A percentile compares a stretch with the other conserved stretches of the same genome.
Conservation (phyloP, 2,888 invertebrate genomes). For the Steromphala cineraria region DNA sequence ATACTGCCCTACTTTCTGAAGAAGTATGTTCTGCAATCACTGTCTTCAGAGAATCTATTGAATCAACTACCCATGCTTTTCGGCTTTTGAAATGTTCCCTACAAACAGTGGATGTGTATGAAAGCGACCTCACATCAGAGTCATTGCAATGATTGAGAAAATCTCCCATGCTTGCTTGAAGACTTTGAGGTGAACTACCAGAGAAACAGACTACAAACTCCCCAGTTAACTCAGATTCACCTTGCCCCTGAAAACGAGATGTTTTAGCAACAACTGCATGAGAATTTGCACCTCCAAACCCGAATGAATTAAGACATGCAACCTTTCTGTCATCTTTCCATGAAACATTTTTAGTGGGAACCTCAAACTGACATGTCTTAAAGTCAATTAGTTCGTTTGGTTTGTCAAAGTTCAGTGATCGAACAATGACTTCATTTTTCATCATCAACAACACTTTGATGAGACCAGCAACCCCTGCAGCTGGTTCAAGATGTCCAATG, state of each 20-base stretch:
- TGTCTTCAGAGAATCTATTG: not conserved
- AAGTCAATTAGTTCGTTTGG: conserved; percentile 53
- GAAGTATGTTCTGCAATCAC: not conserved
- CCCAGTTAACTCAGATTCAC: not conserved
- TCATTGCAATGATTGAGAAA: conserved; percentile 13
- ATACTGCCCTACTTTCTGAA: not conserved
- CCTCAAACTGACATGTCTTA: conserved; percentile 40
- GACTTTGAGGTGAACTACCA: conserved; percentile 28
- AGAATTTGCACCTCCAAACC: conserved; percentile 64
- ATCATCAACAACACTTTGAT: conserved; percentile 61
- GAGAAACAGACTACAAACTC: conserved; percentile 37
- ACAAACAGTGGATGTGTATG: conserved; percentile 40
- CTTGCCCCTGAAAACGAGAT: too few relatives aligned
- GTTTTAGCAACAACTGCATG: conserved; percentile 51
- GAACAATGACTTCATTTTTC: conserved; percentile 46
- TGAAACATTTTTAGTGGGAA: conserved; percentile 33
- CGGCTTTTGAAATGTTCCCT: conserved; percentile 37
- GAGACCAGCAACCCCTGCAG: conserved; percentile 57
- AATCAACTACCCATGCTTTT: conserved; percentile 23
- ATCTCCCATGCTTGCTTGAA: conserved; percentile 29
- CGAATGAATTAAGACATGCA: conserved; percentile 59
- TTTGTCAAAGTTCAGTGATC: conserved; percentile 53
- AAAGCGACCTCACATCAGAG: conserved; percentile 31
- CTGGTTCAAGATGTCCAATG: conserved; percentile 61
- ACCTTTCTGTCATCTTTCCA: conserved; percentile 38